Evolutionary conservation across 2,888 invertebrate species (phyloP).

Genomic region (Eupeodes latifasciatus): DNA sequence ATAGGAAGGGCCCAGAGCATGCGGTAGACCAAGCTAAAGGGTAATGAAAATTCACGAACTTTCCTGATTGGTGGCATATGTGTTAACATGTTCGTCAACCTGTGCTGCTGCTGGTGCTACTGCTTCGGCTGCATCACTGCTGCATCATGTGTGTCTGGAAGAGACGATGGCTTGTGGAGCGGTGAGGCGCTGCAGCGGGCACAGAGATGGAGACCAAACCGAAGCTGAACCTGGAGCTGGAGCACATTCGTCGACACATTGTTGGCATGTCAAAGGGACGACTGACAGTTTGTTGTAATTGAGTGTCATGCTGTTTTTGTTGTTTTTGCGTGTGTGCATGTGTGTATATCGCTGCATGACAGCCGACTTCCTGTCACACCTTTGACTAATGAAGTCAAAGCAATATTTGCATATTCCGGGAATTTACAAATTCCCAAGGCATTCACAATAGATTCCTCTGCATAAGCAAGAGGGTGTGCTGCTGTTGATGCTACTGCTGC

Average conservation of each 20-base stretch:
- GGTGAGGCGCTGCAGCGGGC: not conserved
- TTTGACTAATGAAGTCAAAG: constrained; percentile 76
- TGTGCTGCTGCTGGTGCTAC: constrained; percentile 19
- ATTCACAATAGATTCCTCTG: constrained; percentile 49
- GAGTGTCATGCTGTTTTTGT: constrained; percentile 75
- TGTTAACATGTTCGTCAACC: constrained; percentile 75
- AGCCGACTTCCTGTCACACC: constrained; percentile 75
- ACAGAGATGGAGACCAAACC: not conserved
- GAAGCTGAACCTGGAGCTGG: not conserved
- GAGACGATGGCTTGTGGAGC: not conserved
- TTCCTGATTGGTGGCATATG: constrained; percentile 76
- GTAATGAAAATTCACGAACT: constrained; percentile 75
- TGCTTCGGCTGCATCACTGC: not conserved
- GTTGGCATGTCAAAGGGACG: constrained; percentile 71
- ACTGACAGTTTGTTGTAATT: constrained; percentile 76
- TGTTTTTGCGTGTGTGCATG: constrained; percentile 47
- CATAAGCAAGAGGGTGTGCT: constrained; percentile 4
- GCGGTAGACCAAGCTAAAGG: constrained; percentile 72
- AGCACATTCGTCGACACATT: constrained; percentile 71
- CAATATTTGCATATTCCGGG: constrained; percentile 71
- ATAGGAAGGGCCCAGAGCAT: constrained; percentile 39
- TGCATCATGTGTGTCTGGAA: constrained; percentile 31
- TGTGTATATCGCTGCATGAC: constrained; percentile 60
- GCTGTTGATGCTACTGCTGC: not conserved
- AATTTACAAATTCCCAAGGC: constrained; percentile 68